Conservation (phyloP, 1,140 invertebrate species). For the Drosophila ficusphila region DNA sequence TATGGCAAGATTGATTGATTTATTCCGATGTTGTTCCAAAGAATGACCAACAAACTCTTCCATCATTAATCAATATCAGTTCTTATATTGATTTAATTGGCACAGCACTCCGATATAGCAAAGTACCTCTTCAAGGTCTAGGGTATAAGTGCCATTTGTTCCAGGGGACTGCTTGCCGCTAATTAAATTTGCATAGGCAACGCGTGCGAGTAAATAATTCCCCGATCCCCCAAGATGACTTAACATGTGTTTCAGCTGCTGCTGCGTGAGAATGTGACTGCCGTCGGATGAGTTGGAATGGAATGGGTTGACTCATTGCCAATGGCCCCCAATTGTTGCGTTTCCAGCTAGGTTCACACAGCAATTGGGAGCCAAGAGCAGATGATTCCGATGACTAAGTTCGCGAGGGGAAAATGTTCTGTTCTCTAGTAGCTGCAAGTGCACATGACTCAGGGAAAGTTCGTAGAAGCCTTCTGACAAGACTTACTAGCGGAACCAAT, state of each 20-base stretch:
- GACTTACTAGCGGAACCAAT: slow-evolving; percentile 12
- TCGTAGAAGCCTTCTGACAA: slow-evolving; percentile 36
- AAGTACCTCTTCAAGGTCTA: slow-evolving; percentile 2
- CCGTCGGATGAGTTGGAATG: slow-evolving; percentile 18
- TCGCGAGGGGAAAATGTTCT: background rate
- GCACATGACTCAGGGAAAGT: slow-evolving; percentile 53
- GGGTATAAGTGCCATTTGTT: slow-evolving; percentile 28
- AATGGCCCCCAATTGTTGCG: slow-evolving; percentile 36
- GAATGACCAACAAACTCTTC: background rate
- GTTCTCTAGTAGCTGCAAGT: slow-evolving; percentile 16
- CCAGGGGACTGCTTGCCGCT: slow-evolving; percentile 16
- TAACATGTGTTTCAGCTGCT: slow-evolving; percentile 38
- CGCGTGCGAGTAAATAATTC: slow-evolving; percentile 49
- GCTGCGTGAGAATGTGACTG: slow-evolving; percentile 56
- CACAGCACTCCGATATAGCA: too few relatives aligned
- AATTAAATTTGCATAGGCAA: slow-evolving; percentile 61
- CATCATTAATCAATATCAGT: background rate
- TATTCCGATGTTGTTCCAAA: background rate
- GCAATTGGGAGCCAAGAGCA: slow-evolving; percentile 51
- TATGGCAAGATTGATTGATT: background rate
- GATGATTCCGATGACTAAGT: slow-evolving; percentile 59
- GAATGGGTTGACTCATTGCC: slow-evolving; percentile 48
- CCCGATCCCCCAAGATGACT: background rate
- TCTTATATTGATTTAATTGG: background rate
- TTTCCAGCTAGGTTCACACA: slow-evolving; percentile 62